Evolutionary conservation across 2,797 vertebrate species (phyloP), one percentile per base, ranked within the genome.

Genomic region (Myotis daubentonii): DNA sequence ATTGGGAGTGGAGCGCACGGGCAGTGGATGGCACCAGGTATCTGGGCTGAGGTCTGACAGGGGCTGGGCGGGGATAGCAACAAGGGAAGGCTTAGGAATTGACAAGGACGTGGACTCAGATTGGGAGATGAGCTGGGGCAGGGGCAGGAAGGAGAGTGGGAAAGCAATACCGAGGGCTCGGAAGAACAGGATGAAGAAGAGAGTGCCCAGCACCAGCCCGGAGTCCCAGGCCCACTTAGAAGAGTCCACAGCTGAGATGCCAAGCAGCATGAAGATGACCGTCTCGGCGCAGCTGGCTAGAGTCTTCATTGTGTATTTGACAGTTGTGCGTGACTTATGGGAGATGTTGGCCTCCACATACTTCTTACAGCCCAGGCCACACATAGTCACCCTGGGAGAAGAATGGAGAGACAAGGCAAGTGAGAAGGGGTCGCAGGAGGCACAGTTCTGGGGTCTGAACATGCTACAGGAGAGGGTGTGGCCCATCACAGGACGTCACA

Each of bases 221-320:
- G 99, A 99, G 98, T 99, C 99, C 99, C 99, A 99, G 36, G 99
- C 99, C 99, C 99, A 99, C 97, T 99, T 99, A 91, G 99, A 99
- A 89, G 99, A 99, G 97, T 99, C 99, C 97, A 99, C 99, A 0
- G 99, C 99, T 0, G 99, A 99, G 97, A 99, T 99, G 72, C 99
- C 99, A 75, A 99, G 98, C 97, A 99, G 99, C 98, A 99, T 99
- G 98, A 99, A 99, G 98, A 99, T 99, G 98, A 99, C 98, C 71
- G 99, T 99, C 97, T 99, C 99, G 0, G 99, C 99, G 12, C 99
- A 99, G 98, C 99, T 99, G 92, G 99, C 99, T 96, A 99, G 97
- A 0, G 99, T 99, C 98, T 99, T 99, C 99, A 99, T 99, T 15
- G 99, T 99, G 97, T 99, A 99, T 95, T 99, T 99, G 89, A 99